Percentiles rank a stretch among this genome's conserved stretches.
These are phyloP conservation scores for Cylas formicarius DNA, from an alignment of 1,140 invertebrate genomes.

Conservation along the genomic window DNA sequence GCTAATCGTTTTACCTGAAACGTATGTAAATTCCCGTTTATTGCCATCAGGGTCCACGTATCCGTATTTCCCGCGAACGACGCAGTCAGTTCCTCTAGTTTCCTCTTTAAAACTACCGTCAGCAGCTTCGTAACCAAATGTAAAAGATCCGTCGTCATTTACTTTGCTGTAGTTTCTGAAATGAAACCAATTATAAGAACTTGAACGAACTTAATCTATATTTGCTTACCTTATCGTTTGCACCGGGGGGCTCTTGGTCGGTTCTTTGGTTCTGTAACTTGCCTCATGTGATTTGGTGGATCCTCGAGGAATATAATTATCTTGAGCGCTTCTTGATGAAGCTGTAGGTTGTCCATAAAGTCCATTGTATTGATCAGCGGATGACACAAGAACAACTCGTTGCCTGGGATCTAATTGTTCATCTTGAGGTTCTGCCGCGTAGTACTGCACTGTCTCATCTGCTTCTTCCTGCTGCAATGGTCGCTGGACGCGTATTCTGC, in stretches of 20 bases:
- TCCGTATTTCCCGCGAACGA: constrained; percentile 80
- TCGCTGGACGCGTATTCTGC: constrained; percentile 36
- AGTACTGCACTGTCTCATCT: constrained; percentile 38
- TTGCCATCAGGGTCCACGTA: constrained; percentile 84
- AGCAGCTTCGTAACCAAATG: constrained; percentile 80
- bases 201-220: not conserved
- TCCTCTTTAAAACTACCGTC: constrained; percentile 88
- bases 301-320: constrained; percentile 32
- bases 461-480: constrained; percentile 32
- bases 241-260: constrained; percentile 61
- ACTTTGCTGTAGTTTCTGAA: constrained; percentile 71
- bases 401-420: constrained; percentile 17
- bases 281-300: constrained; percentile 23
- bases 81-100: constrained; percentile 75
- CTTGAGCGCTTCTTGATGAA: constrained; percentile 28
- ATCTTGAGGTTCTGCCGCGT: constrained; percentile 40
- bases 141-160: constrained; percentile 79
- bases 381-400: constrained; percentile 36
- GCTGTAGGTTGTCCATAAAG: constrained; percentile 40
- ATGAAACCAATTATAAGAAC: not conserved
- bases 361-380: constrained; percentile 42
- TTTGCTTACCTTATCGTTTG: constrained; percentile 53
- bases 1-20: too few species aligned
- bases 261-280: constrained; percentile 48
- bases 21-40: constrained; percentile 80